Evolutionary conservation across 2,888 invertebrate genomes (phyloP).

Genomic region (Rhamphomyia laevipes): DNA sequence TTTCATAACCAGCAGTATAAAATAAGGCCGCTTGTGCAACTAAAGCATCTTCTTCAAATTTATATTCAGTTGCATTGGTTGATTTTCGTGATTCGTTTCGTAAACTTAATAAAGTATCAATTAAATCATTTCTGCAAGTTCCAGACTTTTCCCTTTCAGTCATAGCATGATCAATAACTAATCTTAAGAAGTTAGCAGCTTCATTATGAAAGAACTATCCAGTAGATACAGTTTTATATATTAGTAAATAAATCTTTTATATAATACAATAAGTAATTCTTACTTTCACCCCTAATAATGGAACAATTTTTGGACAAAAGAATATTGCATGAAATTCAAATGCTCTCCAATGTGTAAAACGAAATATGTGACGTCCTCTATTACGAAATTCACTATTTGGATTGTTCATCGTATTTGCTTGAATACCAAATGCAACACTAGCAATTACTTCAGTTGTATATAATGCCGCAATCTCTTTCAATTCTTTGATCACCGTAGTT

Average conservation of each 20-base stretch:
- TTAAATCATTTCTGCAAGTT: constrained; percentile 37
- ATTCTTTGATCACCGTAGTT: constrained; percentile 10
- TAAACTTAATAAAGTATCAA: constrained; percentile 39
- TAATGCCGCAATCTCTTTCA: constrained; percentile 26
- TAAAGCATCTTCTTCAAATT: constrained; percentile 25
- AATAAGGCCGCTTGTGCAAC: constrained; percentile 33
- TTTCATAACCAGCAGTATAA: constrained; percentile 34
- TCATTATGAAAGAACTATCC: too few species aligned
- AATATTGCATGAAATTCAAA: constrained; percentile 26
- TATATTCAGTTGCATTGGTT: constrained; percentile 15
- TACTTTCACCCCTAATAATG: constrained; percentile 20
- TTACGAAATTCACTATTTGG: constrained; percentile 28
- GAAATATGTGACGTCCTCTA: constrained; percentile 22
- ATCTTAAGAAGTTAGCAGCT: constrained; percentile 18
- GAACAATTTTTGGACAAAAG: constrained; percentile 28
- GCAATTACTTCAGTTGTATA: constrained; percentile 34
- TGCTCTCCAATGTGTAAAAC: constrained; percentile 19
- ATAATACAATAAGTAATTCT: too few species aligned
- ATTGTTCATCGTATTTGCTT: constrained; percentile 28
- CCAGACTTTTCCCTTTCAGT: constrained; percentile 33
- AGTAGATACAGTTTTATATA: too few species aligned
- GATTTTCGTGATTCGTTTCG: constrained; percentile 23
- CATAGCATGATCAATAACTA: constrained; percentile 34
- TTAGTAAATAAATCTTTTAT: too few species aligned
- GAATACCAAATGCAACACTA: constrained; percentile 30